These are phyloP conservation scores for Phainopepla nitens DNA, from an alignment of 2,113 vertebrate genomes.

Conservation along the genomic window DNA sequence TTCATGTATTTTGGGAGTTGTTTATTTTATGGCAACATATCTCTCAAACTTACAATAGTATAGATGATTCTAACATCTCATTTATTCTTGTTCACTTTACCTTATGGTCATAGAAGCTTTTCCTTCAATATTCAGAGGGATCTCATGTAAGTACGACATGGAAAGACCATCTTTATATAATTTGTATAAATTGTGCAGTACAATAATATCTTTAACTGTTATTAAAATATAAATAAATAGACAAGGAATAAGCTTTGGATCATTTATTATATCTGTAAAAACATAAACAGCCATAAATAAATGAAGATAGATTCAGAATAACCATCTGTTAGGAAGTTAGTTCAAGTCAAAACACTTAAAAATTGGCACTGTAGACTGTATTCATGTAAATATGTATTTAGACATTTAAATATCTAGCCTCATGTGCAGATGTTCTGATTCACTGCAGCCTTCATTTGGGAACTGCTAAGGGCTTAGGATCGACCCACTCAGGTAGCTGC, in stretches of 20 bases:
- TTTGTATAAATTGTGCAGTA: neutral
- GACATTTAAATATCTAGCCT: neutral
- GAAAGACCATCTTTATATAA: neutral
- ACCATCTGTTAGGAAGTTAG: conserved; percentile 43
- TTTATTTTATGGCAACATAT: neutral
- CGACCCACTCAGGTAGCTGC: neutral
- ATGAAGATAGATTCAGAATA: conserved; percentile 32
- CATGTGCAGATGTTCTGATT: conserved; percentile 13
- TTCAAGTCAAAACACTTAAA: conserved; percentile 51
- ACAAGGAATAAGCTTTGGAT: neutral
- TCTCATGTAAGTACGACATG: neutral
- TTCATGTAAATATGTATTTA: conserved; percentile 16
- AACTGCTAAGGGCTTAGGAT: neutral
- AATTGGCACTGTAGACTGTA: conserved; percentile 14
- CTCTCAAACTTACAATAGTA: neutral
- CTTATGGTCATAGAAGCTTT: neutral
- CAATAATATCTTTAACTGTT: neutral
- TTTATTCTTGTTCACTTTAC: neutral
- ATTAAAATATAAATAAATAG: neutral
- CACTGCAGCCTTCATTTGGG: neutral
- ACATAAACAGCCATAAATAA: conserved; percentile 37
- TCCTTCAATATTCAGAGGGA: neutral
- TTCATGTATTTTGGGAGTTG: neutral
- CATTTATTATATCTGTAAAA: neutral
- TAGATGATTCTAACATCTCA: neutral